Base-by-base conservation (phyloP, 2,113 vertebrate species). In the Siniperca chuatsi region DNA sequence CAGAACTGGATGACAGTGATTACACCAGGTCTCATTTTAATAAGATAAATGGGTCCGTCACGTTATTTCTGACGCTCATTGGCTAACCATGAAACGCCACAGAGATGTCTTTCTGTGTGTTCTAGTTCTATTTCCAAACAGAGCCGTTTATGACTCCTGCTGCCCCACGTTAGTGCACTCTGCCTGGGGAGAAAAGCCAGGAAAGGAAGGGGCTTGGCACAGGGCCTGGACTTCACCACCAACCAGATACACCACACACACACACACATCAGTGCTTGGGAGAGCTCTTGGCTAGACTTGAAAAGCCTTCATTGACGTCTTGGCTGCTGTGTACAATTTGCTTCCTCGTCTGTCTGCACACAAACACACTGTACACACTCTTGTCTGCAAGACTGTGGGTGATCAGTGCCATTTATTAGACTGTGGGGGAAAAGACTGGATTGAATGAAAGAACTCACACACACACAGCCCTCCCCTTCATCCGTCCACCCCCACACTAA, bases 271-370 rank as follows among this genome's bases (percentile, higher is more conserved):
- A 78, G 18, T 64, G 61, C 73, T 64, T 76, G 44, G 55, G 71
- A 35, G 83, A 85, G 90, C 87, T 94, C 65, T 87, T 90, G 93
- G 94, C 92, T 81, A 46, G 81, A 93, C 92, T 94, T 94, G 76
- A 94, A 94, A 92, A 91, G 84, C 81, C 48, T 86, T 77, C 84
- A 75, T 82, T 91, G 83, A 84, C 81, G 48, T 79, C 87, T 85
- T 91, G 85, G 86, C 92, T 84, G 92, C 87, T 86, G 85, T 69
- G 83, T 76, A 82, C 88, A 93, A 90, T 94, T 94, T 94, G 90
- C 92, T 89, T 93, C 89, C 93, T 92, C 85, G 40, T 83, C 87
- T 90, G 81, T 88, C 89, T 82, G 86, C 60, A 46, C 75, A 66
- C 58, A 66, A 10, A 71, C n/a, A 67, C 60, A 64, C 46, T 23